A percentile compares a stretch with the other conserved stretches of the same genome.
These are phyloP conservation scores for Cephus runcator DNA, from an alignment of 2,888 invertebrate species.

Conservation along the genomic window DNA sequence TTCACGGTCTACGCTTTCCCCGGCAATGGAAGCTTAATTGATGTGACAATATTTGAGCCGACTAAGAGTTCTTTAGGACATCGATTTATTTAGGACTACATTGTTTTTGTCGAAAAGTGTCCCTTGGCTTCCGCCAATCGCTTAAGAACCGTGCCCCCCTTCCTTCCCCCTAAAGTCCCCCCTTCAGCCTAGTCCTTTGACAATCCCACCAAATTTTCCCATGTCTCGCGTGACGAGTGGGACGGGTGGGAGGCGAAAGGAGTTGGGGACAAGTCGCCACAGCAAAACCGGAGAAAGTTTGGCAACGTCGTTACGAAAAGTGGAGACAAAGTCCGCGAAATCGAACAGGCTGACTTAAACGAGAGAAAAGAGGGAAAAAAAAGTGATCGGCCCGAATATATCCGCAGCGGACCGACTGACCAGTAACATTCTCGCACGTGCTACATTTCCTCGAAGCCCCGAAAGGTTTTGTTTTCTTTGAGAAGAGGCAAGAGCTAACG, in stretches of 20 bases:
- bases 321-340: neutral
- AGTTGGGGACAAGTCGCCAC: neutral
- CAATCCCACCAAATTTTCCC: neutral
- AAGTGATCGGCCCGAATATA: neutral
- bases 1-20: neutral
- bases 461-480: neutral
- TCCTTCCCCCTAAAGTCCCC: neutral
- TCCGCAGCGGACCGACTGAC: neutral
- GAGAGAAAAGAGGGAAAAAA: neutral
- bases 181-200: neutral
- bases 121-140: neutral
- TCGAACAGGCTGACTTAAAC: neutral
- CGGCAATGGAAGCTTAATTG: constrained; percentile 48
- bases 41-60: constrained; percentile 60
- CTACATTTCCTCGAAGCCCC: neutral
- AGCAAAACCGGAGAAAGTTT: neutral
- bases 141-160: neutral
- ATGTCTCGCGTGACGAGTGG: neutral
- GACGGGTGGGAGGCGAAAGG: neutral
- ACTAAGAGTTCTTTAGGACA: constrained; percentile 45
- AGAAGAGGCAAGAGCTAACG: neutral
- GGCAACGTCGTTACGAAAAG: neutral
- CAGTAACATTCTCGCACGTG: neutral
- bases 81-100: constrained; percentile 50
- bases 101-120: neutral